Percentiles rank a stretch among this genome's conserved stretches.
Conservation (phyloP, 2,113 vertebrate species). For the Thomomys bottae region DNA sequence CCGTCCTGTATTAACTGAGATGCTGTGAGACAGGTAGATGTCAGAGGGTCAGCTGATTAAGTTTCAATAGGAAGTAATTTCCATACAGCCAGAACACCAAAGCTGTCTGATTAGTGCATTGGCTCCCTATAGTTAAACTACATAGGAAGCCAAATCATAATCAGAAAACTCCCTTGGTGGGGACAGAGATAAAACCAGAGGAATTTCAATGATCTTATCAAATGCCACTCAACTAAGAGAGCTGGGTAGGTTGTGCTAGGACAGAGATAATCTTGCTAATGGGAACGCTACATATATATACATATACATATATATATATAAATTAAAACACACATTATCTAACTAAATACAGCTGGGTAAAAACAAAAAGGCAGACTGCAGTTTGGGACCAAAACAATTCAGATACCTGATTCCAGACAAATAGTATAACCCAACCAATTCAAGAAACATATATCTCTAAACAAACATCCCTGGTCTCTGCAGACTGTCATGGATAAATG, state of each 20-base stretch:
- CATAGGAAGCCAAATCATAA: constrained; percentile 35
- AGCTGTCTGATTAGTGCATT: neutral
- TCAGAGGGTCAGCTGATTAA: neutral
- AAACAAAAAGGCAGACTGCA: neutral
- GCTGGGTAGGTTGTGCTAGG: neutral
- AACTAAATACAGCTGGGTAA: neutral
- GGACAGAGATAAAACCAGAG: constrained; percentile 44
- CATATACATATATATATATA: too few species aligned
- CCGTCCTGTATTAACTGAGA: neutral
- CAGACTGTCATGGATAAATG: neutral
- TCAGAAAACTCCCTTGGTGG: constrained; percentile 24
- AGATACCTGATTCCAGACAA: neutral
- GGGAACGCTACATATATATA: neutral
- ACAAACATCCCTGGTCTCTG: neutral
- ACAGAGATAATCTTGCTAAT: neutral
- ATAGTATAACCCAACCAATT: neutral
- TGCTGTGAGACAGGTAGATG: neutral
- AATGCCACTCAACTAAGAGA: constrained; percentile 3
- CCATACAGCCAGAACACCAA: neutral
- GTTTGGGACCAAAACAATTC: neutral
- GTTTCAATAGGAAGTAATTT: neutral
- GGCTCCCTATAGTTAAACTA: constrained; percentile 1
- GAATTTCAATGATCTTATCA: constrained; percentile 50
- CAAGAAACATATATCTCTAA: neutral
- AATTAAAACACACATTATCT: too few species aligned